phyloP scores from a whole-genome alignment of 1,140 invertebrate genomes.

The Drosophila bocki region DNA sequence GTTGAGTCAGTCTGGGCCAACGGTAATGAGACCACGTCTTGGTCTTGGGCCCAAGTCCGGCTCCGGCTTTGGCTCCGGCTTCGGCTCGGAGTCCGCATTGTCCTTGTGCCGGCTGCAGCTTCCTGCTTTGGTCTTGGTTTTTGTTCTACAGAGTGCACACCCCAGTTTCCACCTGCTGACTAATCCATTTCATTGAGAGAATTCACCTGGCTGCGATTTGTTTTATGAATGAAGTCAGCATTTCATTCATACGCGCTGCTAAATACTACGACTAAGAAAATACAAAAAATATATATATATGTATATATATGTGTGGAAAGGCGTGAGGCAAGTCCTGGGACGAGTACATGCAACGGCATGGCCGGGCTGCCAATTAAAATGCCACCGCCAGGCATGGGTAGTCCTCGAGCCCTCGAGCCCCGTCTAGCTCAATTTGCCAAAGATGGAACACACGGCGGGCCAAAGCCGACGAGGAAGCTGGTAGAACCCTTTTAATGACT shows the following conservation, averaged over 20 bases:
- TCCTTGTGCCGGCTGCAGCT: constrained; percentile 52
- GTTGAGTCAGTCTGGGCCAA: constrained; percentile 48
- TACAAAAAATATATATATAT: background rate
- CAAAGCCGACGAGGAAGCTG: constrained; percentile 4
- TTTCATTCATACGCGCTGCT: constrained; percentile 67
- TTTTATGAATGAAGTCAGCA: constrained; percentile 79
- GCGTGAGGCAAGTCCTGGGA: background rate
- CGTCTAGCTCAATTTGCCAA: constrained; percentile 49
- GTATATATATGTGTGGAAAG: background rate
- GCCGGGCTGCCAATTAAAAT: constrained; percentile 79
- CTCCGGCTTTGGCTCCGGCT: constrained; percentile 1
- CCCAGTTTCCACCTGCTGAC: constrained; percentile 58
- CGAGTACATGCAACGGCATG: constrained; percentile 66
- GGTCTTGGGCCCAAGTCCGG: constrained; percentile 22
- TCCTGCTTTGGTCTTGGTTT: constrained; percentile 67
- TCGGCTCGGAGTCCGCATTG: constrained; percentile 28
- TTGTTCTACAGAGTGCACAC: constrained; percentile 42
- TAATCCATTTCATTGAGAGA: constrained; percentile 80
- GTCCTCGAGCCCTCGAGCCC: constrained; percentile 20
- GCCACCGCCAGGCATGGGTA: constrained; percentile 72
- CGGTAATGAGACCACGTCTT: constrained; percentile 72
- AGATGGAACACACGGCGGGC: constrained; percentile 15
- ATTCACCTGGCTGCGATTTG: constrained; percentile 62
- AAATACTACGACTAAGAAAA: constrained; percentile 66
- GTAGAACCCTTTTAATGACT: constrained; percentile 68